phyloP scores from a whole-genome alignment of 2,888 invertebrate species.

The Mylabris sibirica region DNA sequence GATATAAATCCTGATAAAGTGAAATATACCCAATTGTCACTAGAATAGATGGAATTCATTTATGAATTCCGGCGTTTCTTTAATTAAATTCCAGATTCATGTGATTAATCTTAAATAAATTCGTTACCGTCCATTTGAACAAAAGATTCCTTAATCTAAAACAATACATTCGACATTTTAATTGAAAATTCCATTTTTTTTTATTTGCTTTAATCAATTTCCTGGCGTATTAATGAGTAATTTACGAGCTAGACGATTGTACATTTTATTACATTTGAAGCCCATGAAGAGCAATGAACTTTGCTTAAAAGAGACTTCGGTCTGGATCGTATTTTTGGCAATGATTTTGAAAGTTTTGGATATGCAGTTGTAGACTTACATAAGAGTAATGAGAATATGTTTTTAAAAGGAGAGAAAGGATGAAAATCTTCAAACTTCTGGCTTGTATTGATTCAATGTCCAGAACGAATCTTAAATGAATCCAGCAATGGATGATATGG shows the following conservation, averaged over 20 bases:
- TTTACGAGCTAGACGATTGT: not conserved
- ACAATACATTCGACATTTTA: not conserved
- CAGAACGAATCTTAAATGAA: too few relatives aligned
- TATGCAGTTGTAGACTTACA: too few relatives aligned
- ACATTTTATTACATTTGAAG: too few relatives aligned
- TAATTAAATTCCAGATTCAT: not conserved
- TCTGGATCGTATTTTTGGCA: too few relatives aligned
- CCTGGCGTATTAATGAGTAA: not conserved
- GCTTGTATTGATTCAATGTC: too few relatives aligned
- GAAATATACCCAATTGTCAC: conserved; percentile 5
- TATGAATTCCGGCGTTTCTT: not conserved
- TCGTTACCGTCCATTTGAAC: not conserved
- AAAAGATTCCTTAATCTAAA: not conserved
- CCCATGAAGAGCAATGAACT: too few relatives aligned
- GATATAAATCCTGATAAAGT: not conserved
- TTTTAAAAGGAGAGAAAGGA: too few relatives aligned
- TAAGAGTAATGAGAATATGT: too few relatives aligned
- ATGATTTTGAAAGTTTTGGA: too few relatives aligned
- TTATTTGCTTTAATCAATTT: not conserved
- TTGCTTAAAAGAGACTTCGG: too few relatives aligned
- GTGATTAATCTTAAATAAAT: not conserved
- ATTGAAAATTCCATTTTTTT: not conserved
- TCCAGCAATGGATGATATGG: too few relatives aligned
- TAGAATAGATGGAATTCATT: conserved; percentile 1
- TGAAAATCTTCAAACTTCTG: too few relatives aligned